A percentile compares a stretch with the other conserved stretches of the same genome.
phyloP scores from a whole-genome alignment of 2,888 invertebrate species.

The Heliconius ismenius region DNA sequence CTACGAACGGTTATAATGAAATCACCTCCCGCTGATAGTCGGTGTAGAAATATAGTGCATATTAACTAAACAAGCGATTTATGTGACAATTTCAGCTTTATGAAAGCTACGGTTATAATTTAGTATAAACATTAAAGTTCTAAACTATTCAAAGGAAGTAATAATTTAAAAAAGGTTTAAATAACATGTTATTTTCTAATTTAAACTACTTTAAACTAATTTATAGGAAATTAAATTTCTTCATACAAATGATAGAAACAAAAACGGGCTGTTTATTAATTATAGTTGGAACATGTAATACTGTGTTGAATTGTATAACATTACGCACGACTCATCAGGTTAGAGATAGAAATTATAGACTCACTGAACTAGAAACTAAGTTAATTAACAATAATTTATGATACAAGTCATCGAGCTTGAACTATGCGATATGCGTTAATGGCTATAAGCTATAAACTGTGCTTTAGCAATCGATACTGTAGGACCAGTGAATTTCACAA shows the following conservation, averaged over 20 bases:
- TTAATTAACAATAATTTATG: slow-evolving; percentile 27
- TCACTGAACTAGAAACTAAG: slow-evolving; percentile 26
- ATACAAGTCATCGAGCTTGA: slow-evolving; percentile 18
- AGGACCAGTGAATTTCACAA: slow-evolving; percentile 7
- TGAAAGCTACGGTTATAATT: slow-evolving; percentile 9
- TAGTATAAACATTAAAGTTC: neutral
- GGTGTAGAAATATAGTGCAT: slow-evolving; percentile 28
- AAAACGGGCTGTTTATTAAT: neutral
- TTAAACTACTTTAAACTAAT: too few relatives aligned
- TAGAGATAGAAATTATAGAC: slow-evolving; percentile 10
- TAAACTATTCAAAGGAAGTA: neutral
- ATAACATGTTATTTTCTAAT: too few relatives aligned
- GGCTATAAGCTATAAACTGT: neutral
- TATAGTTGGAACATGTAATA: neutral
- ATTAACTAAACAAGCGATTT: slow-evolving; percentile 35
- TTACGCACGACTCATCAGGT: neutral
- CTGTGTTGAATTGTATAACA: neutral
- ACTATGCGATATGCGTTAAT: slow-evolving; percentile 25
- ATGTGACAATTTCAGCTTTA: slow-evolving; percentile 32
- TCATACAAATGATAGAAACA: too few relatives aligned
- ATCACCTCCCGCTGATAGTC: slow-evolving; percentile 36
- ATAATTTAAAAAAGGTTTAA: neutral
- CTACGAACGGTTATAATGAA: slow-evolving; percentile 21
- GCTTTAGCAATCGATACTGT: neutral
- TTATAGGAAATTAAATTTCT: too few relatives aligned